phyloP scores from a whole-genome alignment of 2,797 vertebrate genomes.

The Hybognathus amarus region DNA sequence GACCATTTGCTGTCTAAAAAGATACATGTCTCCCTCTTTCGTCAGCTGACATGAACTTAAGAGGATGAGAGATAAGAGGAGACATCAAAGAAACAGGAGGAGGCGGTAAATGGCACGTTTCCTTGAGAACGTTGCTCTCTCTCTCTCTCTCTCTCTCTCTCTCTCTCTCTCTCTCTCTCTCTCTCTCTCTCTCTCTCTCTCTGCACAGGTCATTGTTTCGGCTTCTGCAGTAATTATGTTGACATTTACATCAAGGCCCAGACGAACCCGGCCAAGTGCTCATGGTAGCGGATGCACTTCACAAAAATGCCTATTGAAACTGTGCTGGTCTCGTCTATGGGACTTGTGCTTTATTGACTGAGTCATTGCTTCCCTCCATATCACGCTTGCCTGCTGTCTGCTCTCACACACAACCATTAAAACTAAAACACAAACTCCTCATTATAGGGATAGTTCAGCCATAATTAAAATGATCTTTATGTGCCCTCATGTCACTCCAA shows the following conservation, averaged over 20 bases:
- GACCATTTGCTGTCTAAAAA: conserved; percentile 23
- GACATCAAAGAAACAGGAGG: conserved; percentile 47
- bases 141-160: conserved; percentile 10
- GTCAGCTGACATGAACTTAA: conserved; percentile 36
- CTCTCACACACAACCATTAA: neutral
- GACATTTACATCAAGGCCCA: conserved; percentile 60
- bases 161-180: conserved; percentile 40
- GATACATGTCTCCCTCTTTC: conserved; percentile 3
- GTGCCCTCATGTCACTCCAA: neutral
- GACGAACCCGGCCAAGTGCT: conserved; percentile 25
- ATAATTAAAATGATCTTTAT: neutral
- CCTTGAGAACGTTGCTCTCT: conserved; percentile 42
- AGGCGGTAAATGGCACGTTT: conserved; percentile 44
- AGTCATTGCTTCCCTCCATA: neutral
- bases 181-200: conserved; percentile 37
- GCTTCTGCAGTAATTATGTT: conserved; percentile 58
- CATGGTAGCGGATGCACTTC: conserved; percentile 40
- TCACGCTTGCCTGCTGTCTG: neutral
- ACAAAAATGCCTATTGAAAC: conserved; percentile 23
- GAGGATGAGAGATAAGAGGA: conserved; percentile 36
- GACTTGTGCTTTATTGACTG: conserved; percentile 21
- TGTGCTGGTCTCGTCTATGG: conserved; percentile 13
- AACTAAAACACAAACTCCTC: neutral
- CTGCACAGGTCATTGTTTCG: conserved; percentile 54
- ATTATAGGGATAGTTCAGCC: neutral